These are phyloP conservation scores for Harpagifer antarcticus DNA, from an alignment of 2,797 vertebrate species.

Conservation along the genomic window DNA sequence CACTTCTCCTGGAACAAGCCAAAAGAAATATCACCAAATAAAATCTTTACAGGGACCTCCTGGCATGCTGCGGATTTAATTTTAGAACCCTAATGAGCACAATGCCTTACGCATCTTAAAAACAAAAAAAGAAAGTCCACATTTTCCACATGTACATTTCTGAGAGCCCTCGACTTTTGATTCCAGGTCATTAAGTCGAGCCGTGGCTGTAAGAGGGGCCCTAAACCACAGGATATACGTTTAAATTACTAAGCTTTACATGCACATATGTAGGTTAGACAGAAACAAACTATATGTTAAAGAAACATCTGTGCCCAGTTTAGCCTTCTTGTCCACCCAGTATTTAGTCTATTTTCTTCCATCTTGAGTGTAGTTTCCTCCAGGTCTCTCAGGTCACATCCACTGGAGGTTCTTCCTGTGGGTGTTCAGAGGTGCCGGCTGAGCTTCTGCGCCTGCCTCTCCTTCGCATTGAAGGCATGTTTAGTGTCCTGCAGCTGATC, in stretches of 20 bases:
- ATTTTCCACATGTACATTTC: conserved; percentile 62
- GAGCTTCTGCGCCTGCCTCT: conserved; percentile 91
- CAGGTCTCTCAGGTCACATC: conserved; percentile 21
- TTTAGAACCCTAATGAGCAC: conserved; percentile 65
- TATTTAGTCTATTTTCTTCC: conserved; percentile 26
- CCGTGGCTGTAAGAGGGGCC: conserved; percentile 63
- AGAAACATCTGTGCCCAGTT: conserved; percentile 56
- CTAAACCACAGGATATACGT: conserved; percentile 67
- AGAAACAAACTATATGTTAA: conserved; percentile 47
- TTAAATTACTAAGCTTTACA: conserved; percentile 67
- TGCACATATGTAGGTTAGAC: conserved; percentile 44
- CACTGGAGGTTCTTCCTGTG: not conserved
- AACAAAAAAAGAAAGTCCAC: conserved; percentile 35
- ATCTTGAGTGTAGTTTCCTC: conserved; percentile 13
- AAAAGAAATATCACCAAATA: conserved; percentile 42
- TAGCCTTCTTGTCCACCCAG: conserved; percentile 54
- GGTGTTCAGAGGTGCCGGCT: conserved; percentile 87
- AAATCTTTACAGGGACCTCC: conserved; percentile 44
- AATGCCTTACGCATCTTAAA: conserved; percentile 29
- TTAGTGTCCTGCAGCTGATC: conserved; percentile 88
- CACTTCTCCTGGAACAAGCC: conserved; percentile 29
- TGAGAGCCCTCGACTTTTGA: conserved; percentile 43
- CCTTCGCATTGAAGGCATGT: conserved; percentile 88
- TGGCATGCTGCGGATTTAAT: conserved; percentile 57
- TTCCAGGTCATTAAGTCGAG: conserved; percentile 64